A percentile compares a stretch with the other conserved stretches of the same genome.
Evolutionary conservation across 1,140 invertebrate genomes (phyloP).

Genomic region (Carcinoscorpius rotundicauda): DNA sequence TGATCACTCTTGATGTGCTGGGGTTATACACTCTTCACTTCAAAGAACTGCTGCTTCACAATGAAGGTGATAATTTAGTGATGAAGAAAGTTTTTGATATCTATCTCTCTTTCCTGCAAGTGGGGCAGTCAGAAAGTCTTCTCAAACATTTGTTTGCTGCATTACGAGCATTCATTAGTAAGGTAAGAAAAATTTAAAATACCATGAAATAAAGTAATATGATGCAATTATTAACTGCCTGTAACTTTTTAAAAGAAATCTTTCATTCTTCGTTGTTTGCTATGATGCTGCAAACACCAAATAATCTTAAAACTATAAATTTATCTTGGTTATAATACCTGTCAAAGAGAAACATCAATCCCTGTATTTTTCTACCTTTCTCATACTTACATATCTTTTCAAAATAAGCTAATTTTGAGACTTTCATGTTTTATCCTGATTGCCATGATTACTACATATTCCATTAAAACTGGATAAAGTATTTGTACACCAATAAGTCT

Average conservation of each 20-base stretch:
- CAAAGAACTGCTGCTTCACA: constrained; percentile 47
- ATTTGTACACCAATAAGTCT: too few relatives aligned
- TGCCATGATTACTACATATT: too few relatives aligned
- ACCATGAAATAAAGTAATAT: too few relatives aligned
- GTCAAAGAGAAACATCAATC: not conserved
- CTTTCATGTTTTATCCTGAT: too few relatives aligned
- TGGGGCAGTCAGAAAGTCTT: constrained; percentile 77
- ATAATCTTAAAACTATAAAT: not conserved
- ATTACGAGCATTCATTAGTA: constrained; percentile 77
- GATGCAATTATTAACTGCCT: too few relatives aligned
- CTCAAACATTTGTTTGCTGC: constrained; percentile 84
- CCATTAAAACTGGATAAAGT: too few relatives aligned
- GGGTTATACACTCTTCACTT: constrained; percentile 73
- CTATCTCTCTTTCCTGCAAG: constrained; percentile 71
- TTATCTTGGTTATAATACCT: not conserved
- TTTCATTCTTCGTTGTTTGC: too few relatives aligned
- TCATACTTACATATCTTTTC: too few relatives aligned
- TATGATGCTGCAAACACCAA: too few relatives aligned
- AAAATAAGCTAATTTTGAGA: too few relatives aligned
- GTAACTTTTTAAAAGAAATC: too few relatives aligned
- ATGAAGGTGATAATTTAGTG: constrained; percentile 56
- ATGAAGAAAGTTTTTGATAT: constrained; percentile 66
- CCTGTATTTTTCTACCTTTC: too few relatives aligned
- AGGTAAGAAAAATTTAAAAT: constrained; percentile 30
- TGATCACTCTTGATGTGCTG: constrained; percentile 71